These are phyloP conservation scores for Diachasmimorpha longicaudata DNA, from an alignment of 1,140 invertebrate species.

Conservation along the genomic window DNA sequence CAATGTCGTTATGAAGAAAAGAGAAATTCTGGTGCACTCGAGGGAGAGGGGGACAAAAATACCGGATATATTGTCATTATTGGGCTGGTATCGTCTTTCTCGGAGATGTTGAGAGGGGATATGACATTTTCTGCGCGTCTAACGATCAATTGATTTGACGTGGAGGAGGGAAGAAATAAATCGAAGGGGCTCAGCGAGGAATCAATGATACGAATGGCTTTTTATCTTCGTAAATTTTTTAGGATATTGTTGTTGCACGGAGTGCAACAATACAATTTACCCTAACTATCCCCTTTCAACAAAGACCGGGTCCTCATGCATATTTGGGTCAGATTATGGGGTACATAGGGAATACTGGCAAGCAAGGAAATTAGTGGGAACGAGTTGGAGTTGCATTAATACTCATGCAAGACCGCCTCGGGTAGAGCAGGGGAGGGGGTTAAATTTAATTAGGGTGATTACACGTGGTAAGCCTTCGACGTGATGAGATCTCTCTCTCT, in stretches of 20 bases:
- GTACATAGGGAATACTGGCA: background rate
- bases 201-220: too few relatives aligned
- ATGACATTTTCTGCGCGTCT: background rate
- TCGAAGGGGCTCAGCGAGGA: too few relatives aligned
- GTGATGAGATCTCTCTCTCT: too few relatives aligned
- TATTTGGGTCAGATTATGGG: background rate
- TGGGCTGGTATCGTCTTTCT: background rate
- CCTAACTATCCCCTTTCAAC: background rate
- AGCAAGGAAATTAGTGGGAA: background rate
- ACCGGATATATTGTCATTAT: background rate
- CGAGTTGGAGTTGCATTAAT: slow-evolving; percentile 15
- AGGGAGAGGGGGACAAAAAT: background rate
- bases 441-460: slow-evolving; percentile 48
- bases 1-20: background rate
- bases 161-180: too few relatives aligned
- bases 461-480: slow-evolving; percentile 30
- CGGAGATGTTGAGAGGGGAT: background rate
- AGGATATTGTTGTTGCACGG: too few relatives aligned
- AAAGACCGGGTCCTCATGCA: background rate
- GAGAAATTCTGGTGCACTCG: background rate
- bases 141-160: background rate
- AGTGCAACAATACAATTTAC: too few relatives aligned
- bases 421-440: too few relatives aligned
- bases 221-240: background rate
- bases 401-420: slow-evolving; percentile 14